Conservation (phyloP, 1,140 invertebrate species). For the Coptotermes formosanus region DNA sequence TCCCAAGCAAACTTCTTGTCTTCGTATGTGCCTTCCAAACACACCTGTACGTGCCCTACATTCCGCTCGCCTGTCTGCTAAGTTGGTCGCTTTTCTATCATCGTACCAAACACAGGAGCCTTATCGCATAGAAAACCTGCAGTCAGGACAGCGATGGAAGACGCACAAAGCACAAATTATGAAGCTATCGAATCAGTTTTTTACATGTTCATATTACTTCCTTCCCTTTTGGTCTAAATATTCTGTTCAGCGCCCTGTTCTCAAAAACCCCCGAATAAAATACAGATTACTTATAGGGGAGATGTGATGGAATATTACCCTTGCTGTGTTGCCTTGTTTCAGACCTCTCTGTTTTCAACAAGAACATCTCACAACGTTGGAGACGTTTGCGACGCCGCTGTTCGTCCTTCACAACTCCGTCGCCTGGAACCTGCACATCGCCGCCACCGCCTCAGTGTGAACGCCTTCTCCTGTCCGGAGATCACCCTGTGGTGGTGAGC, state of each 20-base stretch:
- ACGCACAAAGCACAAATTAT: no score
- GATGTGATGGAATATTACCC: neutral
- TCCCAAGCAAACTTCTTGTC: no score
- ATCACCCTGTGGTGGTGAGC: constrained; percentile 11
- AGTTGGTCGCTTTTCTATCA: no score
- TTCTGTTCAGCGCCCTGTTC: no score
- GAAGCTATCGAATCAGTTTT: no score
- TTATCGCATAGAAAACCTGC: no score
- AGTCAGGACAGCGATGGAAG: no score
- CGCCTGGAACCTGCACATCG: neutral
- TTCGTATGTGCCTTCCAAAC: no score
- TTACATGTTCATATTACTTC: neutral
- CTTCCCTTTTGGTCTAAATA: neutral
- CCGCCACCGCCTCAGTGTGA: neutral
- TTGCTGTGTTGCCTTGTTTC: constrained; percentile 44
- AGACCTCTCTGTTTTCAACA: constrained; percentile 70
- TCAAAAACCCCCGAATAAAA: neutral
- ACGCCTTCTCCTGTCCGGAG: constrained; percentile 1
- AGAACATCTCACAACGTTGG: constrained; percentile 71
- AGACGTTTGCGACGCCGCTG: constrained; percentile 64
- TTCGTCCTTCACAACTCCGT: constrained; percentile 46
- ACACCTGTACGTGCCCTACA: no score
- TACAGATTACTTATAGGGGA: neutral
- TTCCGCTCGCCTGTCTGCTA: no score
- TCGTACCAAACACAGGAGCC: no score